phyloP scores from a whole-genome alignment of 2,888 invertebrate species.

The Acanthoscelides obtectus region DNA sequence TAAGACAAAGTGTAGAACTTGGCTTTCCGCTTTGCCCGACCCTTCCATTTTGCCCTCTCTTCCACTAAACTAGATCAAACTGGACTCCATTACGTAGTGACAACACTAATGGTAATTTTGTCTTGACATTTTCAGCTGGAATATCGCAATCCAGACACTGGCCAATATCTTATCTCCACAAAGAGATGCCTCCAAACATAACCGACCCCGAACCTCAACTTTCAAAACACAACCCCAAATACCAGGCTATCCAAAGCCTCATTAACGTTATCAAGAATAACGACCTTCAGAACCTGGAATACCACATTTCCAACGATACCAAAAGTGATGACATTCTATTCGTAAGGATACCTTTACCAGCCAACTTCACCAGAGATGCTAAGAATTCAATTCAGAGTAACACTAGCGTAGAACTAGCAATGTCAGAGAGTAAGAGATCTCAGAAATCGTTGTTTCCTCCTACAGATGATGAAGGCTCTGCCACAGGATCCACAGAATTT shows the following conservation, averaged over 20 bases:
- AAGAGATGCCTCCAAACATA: constrained; percentile 69
- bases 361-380: constrained; percentile 31
- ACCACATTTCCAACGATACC: constrained; percentile 40
- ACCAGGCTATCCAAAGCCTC: constrained; percentile 42
- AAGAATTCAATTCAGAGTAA: constrained; percentile 11
- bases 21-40: too few relatives aligned
- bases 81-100: too few relatives aligned
- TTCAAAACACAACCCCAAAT: constrained; percentile 29
- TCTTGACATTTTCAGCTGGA: constrained; percentile 25
- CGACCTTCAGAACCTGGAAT: constrained; percentile 41
- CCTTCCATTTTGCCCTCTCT: too few relatives aligned
- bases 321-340: constrained; percentile 38
- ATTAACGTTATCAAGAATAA: constrained; percentile 43
- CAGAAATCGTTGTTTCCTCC: constrained; percentile 20
- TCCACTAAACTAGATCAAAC: too few relatives aligned
- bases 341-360: constrained; percentile 43
- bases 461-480: background rate
- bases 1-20: too few relatives aligned
- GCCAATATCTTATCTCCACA: constrained; percentile 80
- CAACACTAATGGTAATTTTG: too few relatives aligned
- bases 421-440: constrained; percentile 25
- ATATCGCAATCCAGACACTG: constrained; percentile 55
- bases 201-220: constrained; percentile 24
- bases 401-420: constrained; percentile 18
- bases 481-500: background rate